A percentile compares a stretch with the other conserved stretches of the same genome.
Evolutionary conservation across 1,140 invertebrate species (phyloP).

Genomic region (Ceratosolen solmsi): DNA sequence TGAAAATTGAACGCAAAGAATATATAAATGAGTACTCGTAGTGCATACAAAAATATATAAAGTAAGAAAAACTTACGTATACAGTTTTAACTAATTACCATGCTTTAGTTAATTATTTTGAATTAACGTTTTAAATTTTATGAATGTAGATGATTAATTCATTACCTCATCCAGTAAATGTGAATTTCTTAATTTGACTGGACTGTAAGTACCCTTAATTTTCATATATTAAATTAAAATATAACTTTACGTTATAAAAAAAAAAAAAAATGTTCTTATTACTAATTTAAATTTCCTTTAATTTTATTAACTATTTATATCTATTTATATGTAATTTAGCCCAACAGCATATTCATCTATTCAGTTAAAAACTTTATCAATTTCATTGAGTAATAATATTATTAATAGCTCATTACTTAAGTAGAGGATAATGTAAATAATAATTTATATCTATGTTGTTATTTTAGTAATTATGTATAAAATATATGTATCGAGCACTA

Average conservation of each 20-base stretch:
- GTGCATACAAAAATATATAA: neutral
- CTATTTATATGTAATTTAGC: neutral
- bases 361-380: too few species aligned
- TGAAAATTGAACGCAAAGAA: neutral
- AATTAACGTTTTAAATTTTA: neutral
- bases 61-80: neutral
- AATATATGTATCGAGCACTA: too few species aligned
- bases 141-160: constrained; percentile 5
- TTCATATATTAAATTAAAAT: neutral
- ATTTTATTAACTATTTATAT: neutral
- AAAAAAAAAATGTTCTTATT: too few species aligned
- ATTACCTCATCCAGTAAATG: neutral
- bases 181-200: neutral
- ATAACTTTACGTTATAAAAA: too few species aligned
- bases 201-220: neutral
- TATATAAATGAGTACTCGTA: neutral
- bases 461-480: too few species aligned
- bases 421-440: neutral
- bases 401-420: too few species aligned
- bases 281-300: neutral
- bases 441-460: neutral
- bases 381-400: too few species aligned
- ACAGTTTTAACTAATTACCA: neutral
- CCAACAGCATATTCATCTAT: too few species aligned
- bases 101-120: neutral